phyloP scores from a whole-genome alignment of 2,113 vertebrate species.

The Gopherus flavomarginatus region DNA sequence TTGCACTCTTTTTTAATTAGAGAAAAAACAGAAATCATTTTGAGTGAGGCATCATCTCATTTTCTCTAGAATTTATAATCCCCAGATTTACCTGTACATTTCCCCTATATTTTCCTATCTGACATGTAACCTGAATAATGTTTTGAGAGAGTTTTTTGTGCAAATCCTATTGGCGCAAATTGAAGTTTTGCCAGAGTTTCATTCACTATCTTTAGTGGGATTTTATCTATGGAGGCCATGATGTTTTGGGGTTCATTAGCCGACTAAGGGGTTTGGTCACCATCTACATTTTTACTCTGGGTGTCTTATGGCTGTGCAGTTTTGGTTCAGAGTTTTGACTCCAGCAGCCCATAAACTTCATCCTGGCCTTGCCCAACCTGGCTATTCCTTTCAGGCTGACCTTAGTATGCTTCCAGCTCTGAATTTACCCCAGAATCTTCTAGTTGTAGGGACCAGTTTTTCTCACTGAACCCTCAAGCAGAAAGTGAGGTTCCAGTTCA shows the following conservation, averaged over 20 bases:
- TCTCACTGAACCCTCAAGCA: background rate
- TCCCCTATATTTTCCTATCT: background rate
- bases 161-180: background rate
- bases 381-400: background rate
- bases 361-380: background rate
- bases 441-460: background rate
- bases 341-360: background rate
- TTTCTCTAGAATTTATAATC: background rate
- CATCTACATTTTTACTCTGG: background rate
- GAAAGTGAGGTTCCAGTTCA: background rate
- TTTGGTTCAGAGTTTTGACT: background rate
- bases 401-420: background rate
- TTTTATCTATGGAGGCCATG: background rate
- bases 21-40: background rate
- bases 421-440: background rate
- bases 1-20: background rate
- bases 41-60: background rate
- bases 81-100: background rate
- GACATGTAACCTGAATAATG: accelerated
- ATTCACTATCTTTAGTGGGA: background rate
- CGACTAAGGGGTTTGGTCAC: background rate
- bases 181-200: background rate
- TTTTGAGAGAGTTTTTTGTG: background rate
- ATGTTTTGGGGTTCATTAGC: too few relatives aligned
- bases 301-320: background rate